These are phyloP conservation scores for Anguilla rostrata DNA, from an alignment of 2,113 vertebrate genomes.

Conservation along the genomic window DNA sequence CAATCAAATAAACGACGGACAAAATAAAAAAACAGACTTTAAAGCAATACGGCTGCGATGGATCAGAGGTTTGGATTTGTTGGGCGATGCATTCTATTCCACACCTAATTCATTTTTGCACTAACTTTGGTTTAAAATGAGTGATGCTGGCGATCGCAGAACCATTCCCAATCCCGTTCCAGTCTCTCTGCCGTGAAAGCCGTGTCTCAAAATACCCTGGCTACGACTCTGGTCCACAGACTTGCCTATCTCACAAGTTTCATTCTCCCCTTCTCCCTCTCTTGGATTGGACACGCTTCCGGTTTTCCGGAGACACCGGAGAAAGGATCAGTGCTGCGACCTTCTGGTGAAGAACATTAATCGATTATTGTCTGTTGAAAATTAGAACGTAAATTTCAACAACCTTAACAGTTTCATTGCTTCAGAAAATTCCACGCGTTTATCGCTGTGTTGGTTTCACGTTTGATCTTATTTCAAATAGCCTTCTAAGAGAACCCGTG, in stretches of 20 bases:
- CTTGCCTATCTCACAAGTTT: conserved; percentile 11
- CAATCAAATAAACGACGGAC: not conserved
- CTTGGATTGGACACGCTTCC: conserved; percentile 46
- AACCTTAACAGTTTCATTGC: not conserved
- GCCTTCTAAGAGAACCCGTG: not conserved
- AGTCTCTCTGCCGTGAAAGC: not conserved
- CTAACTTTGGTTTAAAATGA: not conserved
- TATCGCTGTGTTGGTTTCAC: not conserved
- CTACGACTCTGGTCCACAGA: conserved; percentile 38
- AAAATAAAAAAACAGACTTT: conserved; percentile 4
- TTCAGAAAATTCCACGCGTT: not conserved
- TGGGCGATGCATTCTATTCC: not conserved
- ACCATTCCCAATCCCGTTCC: not conserved
- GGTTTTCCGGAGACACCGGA: conserved; percentile 38
- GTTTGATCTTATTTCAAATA: not conserved
- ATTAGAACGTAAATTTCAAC: not conserved
- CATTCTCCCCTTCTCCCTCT: conserved; percentile 11
- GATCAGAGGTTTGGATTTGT: not conserved
- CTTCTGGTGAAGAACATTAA: conserved; percentile 49
- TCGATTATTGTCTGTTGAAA: not conserved
- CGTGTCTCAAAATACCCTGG: conserved; percentile 11
- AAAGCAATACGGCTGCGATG: not conserved
- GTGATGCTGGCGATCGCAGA: not conserved
- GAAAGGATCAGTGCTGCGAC: conserved; percentile 59
- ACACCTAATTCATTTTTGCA: not conserved